Evolutionary conservation across 23 tunicate genomes (phyloP), one percentile per base, ranked within the genome.

Genomic region (Styela plicata): DNA sequence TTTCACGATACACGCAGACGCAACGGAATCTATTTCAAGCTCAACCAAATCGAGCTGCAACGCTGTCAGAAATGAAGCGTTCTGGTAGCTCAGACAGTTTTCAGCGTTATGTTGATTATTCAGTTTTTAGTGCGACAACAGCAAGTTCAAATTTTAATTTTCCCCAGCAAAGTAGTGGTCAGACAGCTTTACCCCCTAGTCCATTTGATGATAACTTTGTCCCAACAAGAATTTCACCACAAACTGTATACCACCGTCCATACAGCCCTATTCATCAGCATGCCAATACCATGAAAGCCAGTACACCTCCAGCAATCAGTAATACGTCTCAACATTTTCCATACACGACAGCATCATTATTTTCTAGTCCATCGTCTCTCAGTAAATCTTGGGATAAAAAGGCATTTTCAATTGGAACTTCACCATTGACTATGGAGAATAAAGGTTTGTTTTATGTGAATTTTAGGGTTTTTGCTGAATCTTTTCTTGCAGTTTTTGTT

Each of bases 231-330:
- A 44, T 44, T 44, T 44, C 57, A 5, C 57, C 57, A 44, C 57
- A 44, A 13, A 44, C 10, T 44, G 77, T 21, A 3, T 21, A 2
- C 20, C 34, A 27, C 2, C 36, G 32, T n/a, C 77, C 24, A 21
- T 22, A 71, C 3, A 21, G 34, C 29, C 37, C 77, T 33, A 33
- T 71, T 33, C 34, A 33, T 32, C 77, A 30, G 24, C 24, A 32
- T 71, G 32, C 77, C 3, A 71, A 34, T 30, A 33, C 71, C 5
- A 71, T 71, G 36, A 71, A 30, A 71, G 35, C 77, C 32, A 71
- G 77, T 71, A 71, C 77, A 17, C 77, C 35, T 2, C 77, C 77
- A 18, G 77, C 36, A 28, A 26, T 27, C 36, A 71, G 77, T 29
- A 30, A 71, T 30, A 21, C 77, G 5, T 71, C 77, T 71, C 35